phyloP scores from a whole-genome alignment of 2,888 invertebrate species.

The Catocala fraxini region DNA sequence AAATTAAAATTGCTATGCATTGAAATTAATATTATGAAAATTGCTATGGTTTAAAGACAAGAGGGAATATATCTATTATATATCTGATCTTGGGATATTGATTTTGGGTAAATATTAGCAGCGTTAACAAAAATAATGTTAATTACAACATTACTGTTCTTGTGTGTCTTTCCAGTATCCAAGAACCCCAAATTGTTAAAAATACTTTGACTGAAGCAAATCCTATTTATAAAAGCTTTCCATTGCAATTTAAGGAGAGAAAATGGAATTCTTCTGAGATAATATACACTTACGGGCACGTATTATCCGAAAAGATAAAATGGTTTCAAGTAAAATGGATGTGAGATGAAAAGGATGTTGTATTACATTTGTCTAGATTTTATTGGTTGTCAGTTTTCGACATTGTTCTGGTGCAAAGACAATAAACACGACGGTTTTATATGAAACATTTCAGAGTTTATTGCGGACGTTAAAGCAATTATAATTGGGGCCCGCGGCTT shows the following conservation, averaged over 20 bases:
- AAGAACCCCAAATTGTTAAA: slow-evolving; percentile 4
- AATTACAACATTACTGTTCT: neutral
- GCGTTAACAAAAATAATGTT: too few relatives aligned
- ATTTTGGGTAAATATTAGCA: too few relatives aligned
- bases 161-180: neutral
- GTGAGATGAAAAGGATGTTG: slow-evolving; percentile 22
- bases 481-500: neutral
- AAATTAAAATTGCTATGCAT: too few relatives aligned
- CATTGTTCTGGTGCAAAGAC: neutral
- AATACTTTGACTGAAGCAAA: slow-evolving; percentile 17
- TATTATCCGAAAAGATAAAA: slow-evolving; percentile 22
- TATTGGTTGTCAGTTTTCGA: slow-evolving; percentile 1
- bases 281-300: slow-evolving; percentile 7
- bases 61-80: too few relatives aligned
- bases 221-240: slow-evolving; percentile 28
- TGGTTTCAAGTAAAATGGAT: slow-evolving; percentile 23
- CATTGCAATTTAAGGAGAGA: slow-evolving; percentile 19
- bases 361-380: slow-evolving; percentile 25
- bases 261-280: slow-evolving; percentile 21
- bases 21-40: too few relatives aligned
- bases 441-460: neutral
- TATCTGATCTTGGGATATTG: too few relatives aligned
- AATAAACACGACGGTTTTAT: neutral
- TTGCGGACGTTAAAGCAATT: neutral
- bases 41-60: too few relatives aligned